phyloP scores from a whole-genome alignment of 2,888 invertebrate species.

The Mayetiola destructor region DNA sequence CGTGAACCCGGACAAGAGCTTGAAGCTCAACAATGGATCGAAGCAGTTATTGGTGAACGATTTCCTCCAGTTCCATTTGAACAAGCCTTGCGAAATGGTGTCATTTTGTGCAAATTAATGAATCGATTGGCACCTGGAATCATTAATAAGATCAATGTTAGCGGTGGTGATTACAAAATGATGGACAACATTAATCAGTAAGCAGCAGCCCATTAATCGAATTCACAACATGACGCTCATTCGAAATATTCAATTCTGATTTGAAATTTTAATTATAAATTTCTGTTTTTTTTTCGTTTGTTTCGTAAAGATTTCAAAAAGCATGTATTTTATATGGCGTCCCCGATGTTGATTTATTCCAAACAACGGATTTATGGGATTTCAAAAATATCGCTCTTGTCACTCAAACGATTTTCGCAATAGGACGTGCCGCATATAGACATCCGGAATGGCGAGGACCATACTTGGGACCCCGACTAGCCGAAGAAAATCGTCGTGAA shows the following conservation, averaged over 20 bases:
- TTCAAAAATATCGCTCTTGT: conserved; percentile 78
- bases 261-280: conserved; percentile 39
- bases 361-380: conserved; percentile 85
- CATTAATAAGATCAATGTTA: conserved; percentile 67
- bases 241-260: conserved; percentile 59
- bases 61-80: conserved; percentile 59
- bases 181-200: conserved; percentile 92
- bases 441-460: conserved; percentile 78
- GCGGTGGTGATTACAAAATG: conserved; percentile 84
- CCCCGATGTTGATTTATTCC: conserved; percentile 73
- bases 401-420: conserved; percentile 72
- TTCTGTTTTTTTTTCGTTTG: conserved; percentile 19
- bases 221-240: too few relatives aligned
- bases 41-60: conserved; percentile 60
- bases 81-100: conserved; percentile 65
- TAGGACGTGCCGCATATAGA: conserved; percentile 74
- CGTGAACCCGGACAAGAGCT: conserved; percentile 63
- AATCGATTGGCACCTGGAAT: conserved; percentile 75
- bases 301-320: conserved; percentile 53
- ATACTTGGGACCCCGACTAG: conserved; percentile 66
- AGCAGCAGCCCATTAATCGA: conserved; percentile 27
- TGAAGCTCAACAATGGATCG: conserved; percentile 78
- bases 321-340: conserved; percentile 74
- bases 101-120: conserved; percentile 77
- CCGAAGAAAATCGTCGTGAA: conserved; percentile 68